phyloP scores from a whole-genome alignment of 2,888 invertebrate genomes.

The Leptarthrus brevirostris region DNA sequence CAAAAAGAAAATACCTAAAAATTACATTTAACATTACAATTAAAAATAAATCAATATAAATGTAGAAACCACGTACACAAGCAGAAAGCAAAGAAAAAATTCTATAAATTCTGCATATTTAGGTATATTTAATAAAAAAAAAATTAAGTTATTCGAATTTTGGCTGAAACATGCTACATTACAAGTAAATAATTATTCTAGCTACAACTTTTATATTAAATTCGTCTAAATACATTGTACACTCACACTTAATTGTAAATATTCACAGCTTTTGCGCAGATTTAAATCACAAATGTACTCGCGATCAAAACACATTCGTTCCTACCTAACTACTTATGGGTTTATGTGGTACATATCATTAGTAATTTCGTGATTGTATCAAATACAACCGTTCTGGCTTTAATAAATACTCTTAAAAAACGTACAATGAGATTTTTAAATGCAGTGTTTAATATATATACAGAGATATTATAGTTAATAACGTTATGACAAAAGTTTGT shows the following conservation, averaged over 20 bases:
- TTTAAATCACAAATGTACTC: not conserved
- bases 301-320: not conserved
- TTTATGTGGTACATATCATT: not conserved
- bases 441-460: conserved; percentile 38
- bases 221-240: conserved; percentile 29
- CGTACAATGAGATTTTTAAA: conserved; percentile 39
- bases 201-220: conserved; percentile 1
- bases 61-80: conserved; percentile 23
- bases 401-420: conserved; percentile 28
- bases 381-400: conserved; percentile 6
- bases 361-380: not conserved
- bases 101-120: no score
- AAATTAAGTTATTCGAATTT: conserved; percentile 7
- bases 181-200: conserved; percentile 10
- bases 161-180: conserved; percentile 22
- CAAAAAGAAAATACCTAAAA: conserved; percentile 4
- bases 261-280: conserved; percentile 36
- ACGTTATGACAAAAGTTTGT: conserved; percentile 24
- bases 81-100: conserved; percentile 21
- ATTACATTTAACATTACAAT: conserved; percentile 17
- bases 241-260: conserved; percentile 26
- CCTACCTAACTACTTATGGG: not conserved
- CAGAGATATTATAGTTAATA: conserved; percentile 22
- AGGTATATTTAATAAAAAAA: no score
- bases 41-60: conserved; percentile 5